Conservation (phyloP, 2,888 invertebrate genomes). For the Phaonia tiefii region DNA sequence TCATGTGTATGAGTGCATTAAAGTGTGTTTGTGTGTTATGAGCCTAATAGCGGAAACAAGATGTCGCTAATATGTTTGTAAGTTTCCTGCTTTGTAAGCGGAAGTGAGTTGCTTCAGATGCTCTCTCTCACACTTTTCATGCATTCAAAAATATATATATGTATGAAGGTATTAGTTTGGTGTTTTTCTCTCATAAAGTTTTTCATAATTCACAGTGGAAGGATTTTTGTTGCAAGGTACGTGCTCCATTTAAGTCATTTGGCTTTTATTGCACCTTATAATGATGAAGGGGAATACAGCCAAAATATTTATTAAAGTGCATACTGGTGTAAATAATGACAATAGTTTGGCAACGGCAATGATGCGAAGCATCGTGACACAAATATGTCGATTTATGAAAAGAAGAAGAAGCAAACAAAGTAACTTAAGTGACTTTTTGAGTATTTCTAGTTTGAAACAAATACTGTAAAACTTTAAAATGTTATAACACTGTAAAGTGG, state of each 20-base stretch:
- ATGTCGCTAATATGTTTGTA: constrained; percentile 54
- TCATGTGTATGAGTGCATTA: not conserved
- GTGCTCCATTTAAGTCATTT: constrained; percentile 58
- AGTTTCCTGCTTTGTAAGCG: constrained; percentile 20
- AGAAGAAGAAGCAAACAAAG: no score
- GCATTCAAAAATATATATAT: not conserved
- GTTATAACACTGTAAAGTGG: no score
- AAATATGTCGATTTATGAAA: constrained; percentile 14
- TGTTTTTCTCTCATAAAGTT: not conserved
- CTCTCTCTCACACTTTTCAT: constrained; percentile 15
- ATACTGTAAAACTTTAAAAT: no score
- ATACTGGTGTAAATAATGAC: constrained; percentile 61
- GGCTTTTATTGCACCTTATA: constrained; percentile 49
- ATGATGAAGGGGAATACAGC: constrained; percentile 20
- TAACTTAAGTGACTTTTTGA: no score
- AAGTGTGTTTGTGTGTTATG: constrained; percentile 3
- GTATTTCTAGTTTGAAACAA: no score
- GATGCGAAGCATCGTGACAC: constrained; percentile 44
- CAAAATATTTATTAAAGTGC: constrained; percentile 48
- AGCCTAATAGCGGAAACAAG: constrained; percentile 59
- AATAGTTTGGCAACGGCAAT: constrained; percentile 45
- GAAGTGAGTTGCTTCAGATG: constrained; percentile 32
- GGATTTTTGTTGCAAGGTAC: constrained; percentile 46
- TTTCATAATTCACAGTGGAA: not conserved
- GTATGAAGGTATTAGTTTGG: not conserved